These are phyloP conservation scores for Malurus cyaneus DNA, from an alignment of 2,113 vertebrate species.

Conservation along the genomic window DNA sequence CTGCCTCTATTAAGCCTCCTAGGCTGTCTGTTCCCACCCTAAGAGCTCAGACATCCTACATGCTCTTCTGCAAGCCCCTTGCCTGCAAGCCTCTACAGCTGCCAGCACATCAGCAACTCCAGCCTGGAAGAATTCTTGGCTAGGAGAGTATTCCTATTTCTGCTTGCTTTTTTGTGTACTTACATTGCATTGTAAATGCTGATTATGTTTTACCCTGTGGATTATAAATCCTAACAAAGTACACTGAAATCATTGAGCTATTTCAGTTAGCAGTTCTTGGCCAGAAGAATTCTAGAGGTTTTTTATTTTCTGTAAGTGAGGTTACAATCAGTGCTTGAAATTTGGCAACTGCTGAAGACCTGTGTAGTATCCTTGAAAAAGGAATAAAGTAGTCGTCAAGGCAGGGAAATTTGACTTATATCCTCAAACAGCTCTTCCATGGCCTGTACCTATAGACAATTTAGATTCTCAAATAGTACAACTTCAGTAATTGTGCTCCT, in stretches of 20 bases:
- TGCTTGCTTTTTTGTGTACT: neutral
- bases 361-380: conserved; percentile 9
- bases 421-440: neutral
- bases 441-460: neutral
- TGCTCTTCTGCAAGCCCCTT: neutral
- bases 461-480: neutral
- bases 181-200: neutral
- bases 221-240: conserved; percentile 7
- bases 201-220: conserved; percentile 22
- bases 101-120: neutral
- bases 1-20: neutral
- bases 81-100: neutral
- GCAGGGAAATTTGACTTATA: neutral
- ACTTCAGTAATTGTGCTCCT: neutral
- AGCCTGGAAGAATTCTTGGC: neutral
- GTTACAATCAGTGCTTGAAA: neutral
- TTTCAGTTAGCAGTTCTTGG: neutral
- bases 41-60: neutral
- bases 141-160: neutral
- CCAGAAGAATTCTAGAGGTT: neutral
- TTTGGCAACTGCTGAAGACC: conserved; percentile 10
- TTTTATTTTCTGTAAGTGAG: neutral
- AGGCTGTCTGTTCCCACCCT: neutral
- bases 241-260: neutral
- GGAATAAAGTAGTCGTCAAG: neutral